Conservation (phyloP, 2,888 invertebrate species). For the Agapostemon virescens region DNA sequence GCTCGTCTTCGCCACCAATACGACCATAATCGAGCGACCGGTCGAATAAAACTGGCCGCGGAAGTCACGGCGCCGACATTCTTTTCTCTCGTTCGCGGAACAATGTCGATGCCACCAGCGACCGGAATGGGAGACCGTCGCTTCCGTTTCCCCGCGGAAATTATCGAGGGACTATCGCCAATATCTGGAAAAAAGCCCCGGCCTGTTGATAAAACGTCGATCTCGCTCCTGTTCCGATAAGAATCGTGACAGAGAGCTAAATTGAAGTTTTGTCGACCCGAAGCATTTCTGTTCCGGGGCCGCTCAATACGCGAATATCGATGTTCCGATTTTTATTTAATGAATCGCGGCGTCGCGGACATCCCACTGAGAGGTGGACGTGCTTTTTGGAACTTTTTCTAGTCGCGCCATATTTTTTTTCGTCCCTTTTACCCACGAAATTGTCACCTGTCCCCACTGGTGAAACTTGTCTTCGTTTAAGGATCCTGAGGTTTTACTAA, state of each 20-base stretch:
- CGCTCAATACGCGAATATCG: not conserved
- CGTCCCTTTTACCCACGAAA: no score
- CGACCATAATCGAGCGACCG: conserved; percentile 54
- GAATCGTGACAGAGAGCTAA: not conserved
- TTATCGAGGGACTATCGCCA: conserved; percentile 62
- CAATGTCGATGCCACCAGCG: conserved; percentile 47
- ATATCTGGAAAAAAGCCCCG: conserved; percentile 41
- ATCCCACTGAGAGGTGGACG: no score
- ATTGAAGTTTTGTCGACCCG: not conserved
- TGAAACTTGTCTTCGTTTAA: no score
- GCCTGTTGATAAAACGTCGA: conserved; percentile 44
- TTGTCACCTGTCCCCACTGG: no score
- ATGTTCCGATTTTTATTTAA: no score
- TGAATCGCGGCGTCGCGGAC: not conserved
- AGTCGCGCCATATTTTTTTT: no score
- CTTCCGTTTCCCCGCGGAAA: conserved; percentile 64
- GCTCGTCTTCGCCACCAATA: conserved; percentile 27
- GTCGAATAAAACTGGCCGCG: conserved; percentile 51
- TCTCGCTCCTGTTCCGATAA: conserved; percentile 2
- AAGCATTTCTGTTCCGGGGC: not conserved
- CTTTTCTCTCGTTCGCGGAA: conserved; percentile 58
- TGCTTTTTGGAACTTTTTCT: no score
- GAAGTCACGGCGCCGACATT: conserved; percentile 57
- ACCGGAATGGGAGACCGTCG: conserved; percentile 63
- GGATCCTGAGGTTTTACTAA: no score